These are phyloP conservation scores for Girardinichthys multiradiatus DNA, from an alignment of 2,113 vertebrate species.

Conservation along the genomic window DNA sequence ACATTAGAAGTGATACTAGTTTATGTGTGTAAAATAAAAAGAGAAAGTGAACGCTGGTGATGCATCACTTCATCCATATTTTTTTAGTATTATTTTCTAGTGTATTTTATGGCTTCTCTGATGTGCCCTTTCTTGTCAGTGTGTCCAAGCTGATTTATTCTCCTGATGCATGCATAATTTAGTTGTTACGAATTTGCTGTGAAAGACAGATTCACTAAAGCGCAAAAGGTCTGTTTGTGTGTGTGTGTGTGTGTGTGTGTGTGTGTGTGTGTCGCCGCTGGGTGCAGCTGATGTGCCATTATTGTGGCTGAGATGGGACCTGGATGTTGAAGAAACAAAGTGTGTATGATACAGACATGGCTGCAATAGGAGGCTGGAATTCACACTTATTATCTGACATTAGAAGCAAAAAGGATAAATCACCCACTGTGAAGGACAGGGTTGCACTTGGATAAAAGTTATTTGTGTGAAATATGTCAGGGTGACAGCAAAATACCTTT, in stretches of 20 bases:
- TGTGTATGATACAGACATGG: constrained; percentile 46
- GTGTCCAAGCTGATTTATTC: constrained; percentile 79
- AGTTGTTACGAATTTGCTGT: constrained; percentile 70
- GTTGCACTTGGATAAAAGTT: constrained; percentile 36
- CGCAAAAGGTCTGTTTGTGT: constrained; percentile 48
- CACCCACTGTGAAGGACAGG: constrained; percentile 45
- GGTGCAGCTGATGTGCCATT: constrained; percentile 64
- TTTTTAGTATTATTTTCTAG: constrained; percentile 66
- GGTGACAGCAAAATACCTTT: constrained; percentile 9
- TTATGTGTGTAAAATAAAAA: constrained; percentile 52
- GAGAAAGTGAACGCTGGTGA: constrained; percentile 22
- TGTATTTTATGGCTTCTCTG: constrained; percentile 64
- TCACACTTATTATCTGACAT: constrained; percentile 55
- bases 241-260: constrained; percentile 31
- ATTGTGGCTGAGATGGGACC: constrained; percentile 61
- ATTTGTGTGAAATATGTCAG: constrained; percentile 43
- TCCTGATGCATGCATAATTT: constrained; percentile 80
- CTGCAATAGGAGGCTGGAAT: constrained; percentile 35
- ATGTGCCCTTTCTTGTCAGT: constrained; percentile 78
- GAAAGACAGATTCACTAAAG: constrained; percentile 68
- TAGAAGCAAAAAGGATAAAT: constrained; percentile 39
- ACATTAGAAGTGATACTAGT: constrained; percentile 45
- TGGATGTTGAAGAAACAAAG: constrained; percentile 51
- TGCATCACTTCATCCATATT: constrained; percentile 55
- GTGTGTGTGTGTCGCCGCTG: constrained; percentile 58